A percentile compares a stretch with the other conserved stretches of the same genome.
These are phyloP conservation scores for Rhagium mordax DNA, from an alignment of 2,888 invertebrate species.

Conservation along the genomic window DNA sequence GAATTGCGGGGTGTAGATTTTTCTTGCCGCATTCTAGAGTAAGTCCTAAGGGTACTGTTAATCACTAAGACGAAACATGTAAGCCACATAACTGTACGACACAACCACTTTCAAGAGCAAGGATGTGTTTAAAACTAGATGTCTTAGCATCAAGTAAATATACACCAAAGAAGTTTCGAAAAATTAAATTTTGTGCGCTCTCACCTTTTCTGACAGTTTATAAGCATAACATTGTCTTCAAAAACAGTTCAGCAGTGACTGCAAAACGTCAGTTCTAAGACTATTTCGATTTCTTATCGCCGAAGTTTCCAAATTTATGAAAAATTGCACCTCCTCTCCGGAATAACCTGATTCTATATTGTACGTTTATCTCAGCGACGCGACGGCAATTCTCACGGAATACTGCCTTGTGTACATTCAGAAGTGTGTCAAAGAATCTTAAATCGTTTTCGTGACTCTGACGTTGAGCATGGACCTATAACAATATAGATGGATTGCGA, in stretches of 20 bases:
- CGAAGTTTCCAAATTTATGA: not conserved
- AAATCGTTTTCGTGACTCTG: not conserved
- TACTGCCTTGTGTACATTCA: not conserved
- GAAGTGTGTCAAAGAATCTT: not conserved
- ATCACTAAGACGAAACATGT: not conserved
- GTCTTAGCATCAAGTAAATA: no score
- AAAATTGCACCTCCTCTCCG: not conserved
- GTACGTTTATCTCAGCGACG: not conserved
- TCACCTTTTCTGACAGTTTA: no score
- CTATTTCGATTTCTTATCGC: no score
- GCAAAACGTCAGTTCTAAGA: no score
- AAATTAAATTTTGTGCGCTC: no score
- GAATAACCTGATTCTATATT: not conserved
- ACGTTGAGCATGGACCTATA: not conserved
- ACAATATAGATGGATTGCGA: not conserved
- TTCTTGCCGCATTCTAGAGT: not conserved
- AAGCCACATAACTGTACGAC: not conserved
- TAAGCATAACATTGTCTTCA: no score
- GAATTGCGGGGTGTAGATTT: not conserved
- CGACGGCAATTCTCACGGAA: not conserved
- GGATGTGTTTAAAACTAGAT: not conserved
- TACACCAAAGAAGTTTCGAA: no score
- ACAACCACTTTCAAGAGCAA: not conserved
- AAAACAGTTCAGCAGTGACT: no score
- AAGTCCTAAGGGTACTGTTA: not conserved